Percentiles rank a stretch among this genome's conserved stretches.
Evolutionary conservation across 2,797 vertebrate species (phyloP).

Genomic region (Neopelma chrysocephalum): DNA sequence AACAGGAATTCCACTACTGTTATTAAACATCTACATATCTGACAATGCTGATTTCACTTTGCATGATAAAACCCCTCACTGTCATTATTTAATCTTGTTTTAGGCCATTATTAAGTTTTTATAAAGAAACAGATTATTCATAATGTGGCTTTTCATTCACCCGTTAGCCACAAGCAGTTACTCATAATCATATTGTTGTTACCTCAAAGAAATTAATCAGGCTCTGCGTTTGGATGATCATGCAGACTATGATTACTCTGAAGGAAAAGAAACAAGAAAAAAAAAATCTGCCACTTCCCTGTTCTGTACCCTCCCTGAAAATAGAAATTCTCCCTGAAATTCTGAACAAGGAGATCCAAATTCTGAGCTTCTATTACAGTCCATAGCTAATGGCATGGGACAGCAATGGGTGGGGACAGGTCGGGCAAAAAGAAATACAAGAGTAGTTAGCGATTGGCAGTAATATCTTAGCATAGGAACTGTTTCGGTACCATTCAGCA

Average conservation of each 20-base stretch:
- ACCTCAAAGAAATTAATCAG: slow-evolving; percentile 55
- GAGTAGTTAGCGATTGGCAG: neutral
- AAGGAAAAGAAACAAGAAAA: neutral
- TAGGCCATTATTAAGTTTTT: slow-evolving; percentile 41
- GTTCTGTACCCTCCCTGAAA: neutral
- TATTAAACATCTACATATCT: slow-evolving; percentile 45
- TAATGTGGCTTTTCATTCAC: neutral
- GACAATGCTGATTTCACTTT: slow-evolving; percentile 45
- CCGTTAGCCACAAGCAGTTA: neutral
- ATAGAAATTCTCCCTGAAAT: neutral
- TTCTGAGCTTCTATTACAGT: neutral
- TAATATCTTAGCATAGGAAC: neutral
- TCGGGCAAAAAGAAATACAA: neutral
- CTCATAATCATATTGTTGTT: slow-evolving; percentile 44
- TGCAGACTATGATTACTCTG: neutral
- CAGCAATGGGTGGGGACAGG: neutral
- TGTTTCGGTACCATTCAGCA: neutral
- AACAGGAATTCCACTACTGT: slow-evolving; percentile 43
- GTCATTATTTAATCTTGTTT: slow-evolving; percentile 34
- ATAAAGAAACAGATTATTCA: slow-evolving; percentile 17
- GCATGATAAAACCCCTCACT: slow-evolving; percentile 33
- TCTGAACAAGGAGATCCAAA: neutral
- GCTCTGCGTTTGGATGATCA: neutral
- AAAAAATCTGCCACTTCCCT: neutral
- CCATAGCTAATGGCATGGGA: neutral